phyloP scores from a whole-genome alignment of 1,140 invertebrate genomes.

The Aphaenogaster rudis region DNA sequence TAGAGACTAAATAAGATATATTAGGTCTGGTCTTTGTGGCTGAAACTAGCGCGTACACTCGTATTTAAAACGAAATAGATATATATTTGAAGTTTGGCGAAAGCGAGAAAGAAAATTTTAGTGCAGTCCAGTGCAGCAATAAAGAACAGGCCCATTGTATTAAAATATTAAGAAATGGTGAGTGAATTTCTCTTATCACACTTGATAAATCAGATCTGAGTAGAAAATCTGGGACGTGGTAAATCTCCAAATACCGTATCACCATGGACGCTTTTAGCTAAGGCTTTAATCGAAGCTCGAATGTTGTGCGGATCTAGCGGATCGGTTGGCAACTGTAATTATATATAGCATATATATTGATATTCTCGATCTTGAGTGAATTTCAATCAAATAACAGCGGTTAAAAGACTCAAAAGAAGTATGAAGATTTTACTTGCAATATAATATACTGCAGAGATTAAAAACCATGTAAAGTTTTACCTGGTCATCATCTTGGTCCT shows the following conservation, averaged over 20 bases:
- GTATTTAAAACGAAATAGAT: no score
- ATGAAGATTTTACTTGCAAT: background rate
- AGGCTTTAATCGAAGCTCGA: slow-evolving; percentile 94
- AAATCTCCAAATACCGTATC: slow-evolving; percentile 94
- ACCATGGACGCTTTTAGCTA: slow-evolving; percentile 94
- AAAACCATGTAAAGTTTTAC: slow-evolving; percentile 76
- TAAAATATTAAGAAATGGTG: slow-evolving; percentile 34
- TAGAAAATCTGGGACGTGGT: slow-evolving; percentile 93
- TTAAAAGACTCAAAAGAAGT: background rate
- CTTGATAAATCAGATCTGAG: slow-evolving; percentile 90
- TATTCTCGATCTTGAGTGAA: background rate
- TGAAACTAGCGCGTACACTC: no score
- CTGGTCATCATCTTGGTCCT: slow-evolving; percentile 85
- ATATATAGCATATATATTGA: background rate
- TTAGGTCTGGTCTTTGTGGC: no score
- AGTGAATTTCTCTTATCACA: slow-evolving; percentile 39
- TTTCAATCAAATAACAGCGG: background rate
- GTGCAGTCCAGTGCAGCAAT: no score
- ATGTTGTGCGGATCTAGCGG: slow-evolving; percentile 90
- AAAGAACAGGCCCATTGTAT: slow-evolving; percentile 18
- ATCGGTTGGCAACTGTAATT: slow-evolving; percentile 79
- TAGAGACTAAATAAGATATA: slow-evolving; percentile 36
- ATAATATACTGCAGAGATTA: background rate
- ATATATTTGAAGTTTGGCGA: no score
- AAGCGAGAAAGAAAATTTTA: no score